A percentile compares a stretch with the other conserved stretches of the same genome.
Conservation (phyloP, 2,113 vertebrate genomes). For the Rhea pennata region DNA sequence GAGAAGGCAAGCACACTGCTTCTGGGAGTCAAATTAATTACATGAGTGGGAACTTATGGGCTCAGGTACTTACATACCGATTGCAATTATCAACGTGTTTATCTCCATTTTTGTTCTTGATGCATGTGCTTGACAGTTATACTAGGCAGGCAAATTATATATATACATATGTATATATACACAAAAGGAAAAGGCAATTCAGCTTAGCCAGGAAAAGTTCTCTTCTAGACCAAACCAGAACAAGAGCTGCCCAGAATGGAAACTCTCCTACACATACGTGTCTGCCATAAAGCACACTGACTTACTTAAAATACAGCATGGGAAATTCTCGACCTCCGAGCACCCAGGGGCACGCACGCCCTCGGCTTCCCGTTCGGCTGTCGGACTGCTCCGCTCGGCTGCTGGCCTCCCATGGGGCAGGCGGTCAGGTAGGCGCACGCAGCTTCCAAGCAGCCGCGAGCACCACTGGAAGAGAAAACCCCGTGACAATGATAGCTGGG, state of each 20-base stretch:
- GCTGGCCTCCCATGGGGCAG: accelerated
- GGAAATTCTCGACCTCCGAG: neutral
- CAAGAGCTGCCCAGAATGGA: neutral
- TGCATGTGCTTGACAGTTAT: neutral
- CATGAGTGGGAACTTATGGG: neutral
- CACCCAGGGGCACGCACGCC: neutral
- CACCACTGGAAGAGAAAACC: neutral
- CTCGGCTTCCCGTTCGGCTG: neutral
- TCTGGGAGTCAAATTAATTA: neutral
- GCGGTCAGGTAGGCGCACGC: neutral
- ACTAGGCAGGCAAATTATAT: neutral
- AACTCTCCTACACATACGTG: accelerated
- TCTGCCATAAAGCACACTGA: neutral
- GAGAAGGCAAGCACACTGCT: neutral
- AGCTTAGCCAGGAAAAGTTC: neutral
- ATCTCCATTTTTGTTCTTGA: neutral
- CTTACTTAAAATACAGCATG: neutral
- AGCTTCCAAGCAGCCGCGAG: neutral
- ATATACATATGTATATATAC: neutral
- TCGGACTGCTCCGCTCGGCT: neutral
- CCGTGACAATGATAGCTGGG: neutral
- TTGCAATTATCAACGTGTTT: neutral
- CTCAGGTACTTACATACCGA: neutral
- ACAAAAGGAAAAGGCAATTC: neutral
- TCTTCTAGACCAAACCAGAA: neutral